A percentile compares a stretch with the other conserved stretches of the same genome.
phyloP scores from a whole-genome alignment of 2,797 vertebrate species.

The Hoplostethus mediterraneus region DNA sequence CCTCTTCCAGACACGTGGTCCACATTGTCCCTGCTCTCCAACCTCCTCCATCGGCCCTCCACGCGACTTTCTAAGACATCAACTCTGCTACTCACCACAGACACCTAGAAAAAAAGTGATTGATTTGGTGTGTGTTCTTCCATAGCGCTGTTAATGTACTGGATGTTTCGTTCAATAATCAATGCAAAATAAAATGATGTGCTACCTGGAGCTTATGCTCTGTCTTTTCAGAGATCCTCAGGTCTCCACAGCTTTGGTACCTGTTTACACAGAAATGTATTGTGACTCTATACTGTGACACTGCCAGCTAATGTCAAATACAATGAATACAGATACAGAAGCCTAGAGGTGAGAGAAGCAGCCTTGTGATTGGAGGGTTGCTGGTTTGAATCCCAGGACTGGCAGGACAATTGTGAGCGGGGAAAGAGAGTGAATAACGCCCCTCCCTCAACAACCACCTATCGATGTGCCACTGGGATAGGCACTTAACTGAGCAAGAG shows the following conservation, averaged over 20 bases:
- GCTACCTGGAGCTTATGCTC: slow-evolving; percentile 68
- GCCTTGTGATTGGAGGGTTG: too few relatives aligned
- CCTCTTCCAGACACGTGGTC: slow-evolving; percentile 19
- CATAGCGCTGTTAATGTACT: not conserved
- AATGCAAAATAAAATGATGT: not conserved
- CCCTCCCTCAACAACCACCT: too few relatives aligned
- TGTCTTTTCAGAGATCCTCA: slow-evolving; percentile 53
- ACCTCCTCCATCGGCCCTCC: slow-evolving; percentile 43
- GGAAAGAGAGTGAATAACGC: too few relatives aligned
- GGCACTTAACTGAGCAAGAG: too few relatives aligned
- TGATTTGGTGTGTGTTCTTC: not conserved
- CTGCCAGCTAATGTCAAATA: not conserved
- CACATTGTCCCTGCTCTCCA: slow-evolving; percentile 18
- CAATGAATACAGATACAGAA: not conserved
- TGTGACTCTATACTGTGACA: not conserved
- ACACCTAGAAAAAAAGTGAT: slow-evolving; percentile 43
- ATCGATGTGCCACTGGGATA: too few relatives aligned
- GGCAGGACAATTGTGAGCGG: too few relatives aligned
- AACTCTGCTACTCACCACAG: slow-evolving; percentile 25
- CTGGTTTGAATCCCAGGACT: too few relatives aligned
- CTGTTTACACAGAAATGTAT: slow-evolving; percentile 57
- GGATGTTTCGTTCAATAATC: not conserved
- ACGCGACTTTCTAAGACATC: slow-evolving; percentile 36
- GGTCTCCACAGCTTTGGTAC: slow-evolving; percentile 80
- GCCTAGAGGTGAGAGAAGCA: too few relatives aligned